Conservation (phyloP, 1,140 invertebrate genomes). For the Medauroidea extradentata region DNA sequence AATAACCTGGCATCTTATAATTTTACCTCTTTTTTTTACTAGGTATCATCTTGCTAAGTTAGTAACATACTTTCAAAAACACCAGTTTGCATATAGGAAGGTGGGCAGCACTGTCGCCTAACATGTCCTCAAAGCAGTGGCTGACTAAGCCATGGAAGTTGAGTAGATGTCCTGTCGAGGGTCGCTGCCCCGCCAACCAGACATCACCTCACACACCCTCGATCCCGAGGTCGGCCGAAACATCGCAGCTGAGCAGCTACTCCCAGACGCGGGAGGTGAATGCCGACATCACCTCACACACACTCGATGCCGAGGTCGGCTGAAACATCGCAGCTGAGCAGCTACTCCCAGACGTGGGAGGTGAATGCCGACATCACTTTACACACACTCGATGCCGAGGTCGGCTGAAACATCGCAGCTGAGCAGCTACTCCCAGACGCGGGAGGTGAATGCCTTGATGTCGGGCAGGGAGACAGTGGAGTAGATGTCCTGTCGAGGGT, state of each 20-base stretch:
- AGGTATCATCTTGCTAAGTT: too few species aligned
- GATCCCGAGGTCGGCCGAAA: conserved; percentile 37
- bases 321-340: conserved; percentile 55
- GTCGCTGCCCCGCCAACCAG: conserved; percentile 50
- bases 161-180: not conserved
- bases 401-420: conserved; percentile 50
- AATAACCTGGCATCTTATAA: too few species aligned
- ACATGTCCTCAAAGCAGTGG: too few species aligned
- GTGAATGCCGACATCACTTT: conserved; percentile 50
- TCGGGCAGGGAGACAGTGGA: conserved; percentile 34
- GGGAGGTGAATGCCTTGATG: conserved; percentile 54
- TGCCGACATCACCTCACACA: conserved; percentile 31
- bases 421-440: conserved; percentile 68
- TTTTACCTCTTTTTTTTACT: too few species aligned
- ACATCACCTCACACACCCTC: conserved; percentile 7
- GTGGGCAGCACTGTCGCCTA: too few species aligned
- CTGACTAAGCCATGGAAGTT: too few species aligned
- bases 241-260: conserved; percentile 61
- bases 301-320: conserved; percentile 28
- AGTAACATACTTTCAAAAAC: too few species aligned
- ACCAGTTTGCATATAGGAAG: too few species aligned
- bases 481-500: too few species aligned
- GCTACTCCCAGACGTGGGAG: conserved; percentile 65
- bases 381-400: conserved; percentile 20
- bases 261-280: conserved; percentile 62